A percentile compares a stretch with the other conserved stretches of the same genome.
These are phyloP conservation scores for Desoria tigrina DNA, from an alignment of 2,888 invertebrate species.

Conservation along the genomic window DNA sequence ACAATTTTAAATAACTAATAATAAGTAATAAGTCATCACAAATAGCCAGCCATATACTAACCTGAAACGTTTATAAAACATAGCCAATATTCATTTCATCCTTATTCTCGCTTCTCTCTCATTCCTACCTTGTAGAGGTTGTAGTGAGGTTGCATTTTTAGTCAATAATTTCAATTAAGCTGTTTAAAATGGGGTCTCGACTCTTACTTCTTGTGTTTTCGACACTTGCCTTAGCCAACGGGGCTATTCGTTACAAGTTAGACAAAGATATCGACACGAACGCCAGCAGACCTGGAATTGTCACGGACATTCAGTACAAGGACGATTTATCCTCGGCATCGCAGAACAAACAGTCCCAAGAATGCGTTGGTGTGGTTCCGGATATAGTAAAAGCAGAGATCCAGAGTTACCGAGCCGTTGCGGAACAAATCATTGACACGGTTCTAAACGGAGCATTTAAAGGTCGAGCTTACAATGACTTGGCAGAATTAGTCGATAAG, in stretches of 20 bases:
- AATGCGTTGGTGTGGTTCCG: conserved; percentile 15
- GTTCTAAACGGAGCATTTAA: conserved; percentile 62
- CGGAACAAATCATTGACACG: conserved; percentile 62
- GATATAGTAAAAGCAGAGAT: conserved; percentile 62
- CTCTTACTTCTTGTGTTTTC: too few species aligned
- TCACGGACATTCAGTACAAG: conserved; percentile 5
- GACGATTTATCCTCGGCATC: conserved; percentile 7
- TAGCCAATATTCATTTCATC: too few species aligned
- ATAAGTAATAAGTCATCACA: too few species aligned
- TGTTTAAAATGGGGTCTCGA: too few species aligned
- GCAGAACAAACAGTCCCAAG: background rate
- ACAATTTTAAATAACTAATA: too few species aligned
- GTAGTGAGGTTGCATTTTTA: too few species aligned
- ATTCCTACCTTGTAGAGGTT: too few species aligned
- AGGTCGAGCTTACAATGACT: conserved; percentile 57
- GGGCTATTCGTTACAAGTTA: background rate
- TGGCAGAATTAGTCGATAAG: conserved; percentile 55
- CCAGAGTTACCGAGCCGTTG: conserved; percentile 61
- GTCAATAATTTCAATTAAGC: too few species aligned
- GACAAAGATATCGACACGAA: background rate
- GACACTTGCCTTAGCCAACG: background rate
- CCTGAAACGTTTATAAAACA: too few species aligned
- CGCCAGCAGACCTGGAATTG: background rate
- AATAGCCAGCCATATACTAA: too few species aligned
- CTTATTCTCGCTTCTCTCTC: too few species aligned